Conservation (phyloP, 2,113 vertebrate species). For the Megaptera novaeangliae region DNA sequence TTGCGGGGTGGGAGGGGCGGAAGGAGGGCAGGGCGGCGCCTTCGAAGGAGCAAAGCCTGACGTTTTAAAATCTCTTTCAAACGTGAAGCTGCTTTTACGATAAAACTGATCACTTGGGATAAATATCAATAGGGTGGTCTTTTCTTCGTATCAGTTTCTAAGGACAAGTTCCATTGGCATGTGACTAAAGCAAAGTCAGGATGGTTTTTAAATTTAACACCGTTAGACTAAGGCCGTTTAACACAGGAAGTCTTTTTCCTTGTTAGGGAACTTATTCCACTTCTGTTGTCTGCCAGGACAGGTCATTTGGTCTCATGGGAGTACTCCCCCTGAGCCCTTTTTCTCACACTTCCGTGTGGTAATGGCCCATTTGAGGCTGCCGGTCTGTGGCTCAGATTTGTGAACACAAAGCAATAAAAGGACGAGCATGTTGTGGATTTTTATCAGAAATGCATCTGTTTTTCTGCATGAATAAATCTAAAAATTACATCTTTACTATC, state of each 20-base stretch:
- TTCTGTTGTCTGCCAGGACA: background rate
- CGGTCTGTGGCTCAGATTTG: background rate
- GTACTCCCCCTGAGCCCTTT: background rate
- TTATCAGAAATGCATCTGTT: background rate
- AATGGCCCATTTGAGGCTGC: background rate
- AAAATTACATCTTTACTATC: background rate
- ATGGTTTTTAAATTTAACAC: background rate
- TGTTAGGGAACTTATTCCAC: background rate
- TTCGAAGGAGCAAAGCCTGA: fast-evolving
- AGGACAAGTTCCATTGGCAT: background rate
- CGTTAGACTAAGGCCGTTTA: background rate
- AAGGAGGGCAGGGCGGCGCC: fast-evolving
- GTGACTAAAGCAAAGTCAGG: background rate
- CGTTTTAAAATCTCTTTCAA: background rate
- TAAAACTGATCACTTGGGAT: background rate
- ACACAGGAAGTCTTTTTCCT: background rate
- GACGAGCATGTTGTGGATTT: background rate
- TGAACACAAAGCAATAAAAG: background rate
- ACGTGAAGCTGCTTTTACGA: background rate
- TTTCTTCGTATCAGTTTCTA: background rate
- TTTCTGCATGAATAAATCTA: background rate
- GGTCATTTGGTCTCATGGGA: background rate
- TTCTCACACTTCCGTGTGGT: background rate
- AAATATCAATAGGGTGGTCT: background rate
- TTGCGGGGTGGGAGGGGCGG: fast-evolving